phyloP scores from a whole-genome alignment of 2,888 invertebrate species.

The Pammene fasciana region DNA sequence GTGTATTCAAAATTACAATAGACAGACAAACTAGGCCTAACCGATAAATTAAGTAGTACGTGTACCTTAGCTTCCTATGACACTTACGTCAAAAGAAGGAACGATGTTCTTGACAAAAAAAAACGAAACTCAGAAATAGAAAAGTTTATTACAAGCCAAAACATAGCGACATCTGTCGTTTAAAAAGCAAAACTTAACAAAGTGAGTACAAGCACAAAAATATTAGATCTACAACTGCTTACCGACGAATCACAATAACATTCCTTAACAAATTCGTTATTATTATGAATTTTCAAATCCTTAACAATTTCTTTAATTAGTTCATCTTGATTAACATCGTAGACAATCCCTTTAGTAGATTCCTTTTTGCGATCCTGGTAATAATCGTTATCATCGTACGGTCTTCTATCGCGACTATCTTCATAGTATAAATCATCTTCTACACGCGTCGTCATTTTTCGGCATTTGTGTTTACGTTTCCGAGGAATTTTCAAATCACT shows the following conservation, averaged over 20 bases:
- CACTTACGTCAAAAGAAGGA: too few species aligned
- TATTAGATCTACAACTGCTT: constrained; percentile 7
- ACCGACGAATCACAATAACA: constrained; percentile 35
- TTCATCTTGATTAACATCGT: constrained; percentile 29
- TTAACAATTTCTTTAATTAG: constrained; percentile 35
- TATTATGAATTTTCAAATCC: constrained; percentile 25
- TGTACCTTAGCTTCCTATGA: too few species aligned
- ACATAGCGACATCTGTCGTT: neutral
- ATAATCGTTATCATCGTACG: constrained; percentile 12
- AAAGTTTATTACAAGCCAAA: neutral
- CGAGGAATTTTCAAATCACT: constrained; percentile 23
- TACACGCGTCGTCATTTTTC: constrained; percentile 10
- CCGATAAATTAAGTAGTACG: too few species aligned
- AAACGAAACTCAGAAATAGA: neutral
- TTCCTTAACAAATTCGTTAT: constrained; percentile 19
- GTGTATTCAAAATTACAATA: too few species aligned
- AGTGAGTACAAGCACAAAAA: constrained; percentile 14
- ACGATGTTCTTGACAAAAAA: neutral
- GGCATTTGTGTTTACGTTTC: constrained; percentile 26
- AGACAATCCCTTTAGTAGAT: constrained; percentile 10
- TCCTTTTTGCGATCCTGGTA: constrained; percentile 10
- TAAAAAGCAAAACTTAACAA: constrained; percentile 10
- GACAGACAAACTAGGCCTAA: too few species aligned
- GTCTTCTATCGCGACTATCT: constrained; percentile 15
- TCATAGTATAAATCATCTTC: constrained; percentile 37